Conservation (phyloP, 2,888 invertebrate genomes). For the Synergus gifuensis region DNA sequence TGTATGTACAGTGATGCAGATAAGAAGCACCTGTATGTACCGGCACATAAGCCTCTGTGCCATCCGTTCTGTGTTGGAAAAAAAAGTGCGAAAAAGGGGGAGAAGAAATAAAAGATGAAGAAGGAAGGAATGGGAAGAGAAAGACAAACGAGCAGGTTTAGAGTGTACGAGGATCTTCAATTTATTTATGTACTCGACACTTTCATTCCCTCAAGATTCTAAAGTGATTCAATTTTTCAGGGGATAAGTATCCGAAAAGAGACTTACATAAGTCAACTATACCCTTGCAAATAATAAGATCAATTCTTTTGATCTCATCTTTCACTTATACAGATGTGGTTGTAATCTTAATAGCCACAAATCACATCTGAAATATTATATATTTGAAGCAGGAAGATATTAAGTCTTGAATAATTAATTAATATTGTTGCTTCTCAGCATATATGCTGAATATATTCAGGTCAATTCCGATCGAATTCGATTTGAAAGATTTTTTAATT, state of each 20-base stretch:
- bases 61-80: slow-evolving; percentile 49
- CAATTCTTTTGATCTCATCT: not conserved
- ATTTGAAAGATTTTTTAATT: slow-evolving; percentile 16
- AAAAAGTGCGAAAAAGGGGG: slow-evolving; percentile 44
- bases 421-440: not conserved
- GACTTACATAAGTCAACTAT: not conserved
- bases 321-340: not conserved
- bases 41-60: slow-evolving; percentile 52
- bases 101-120: slow-evolving; percentile 46
- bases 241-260: not conserved
- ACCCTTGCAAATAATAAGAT: not conserved
- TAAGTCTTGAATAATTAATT: not conserved
- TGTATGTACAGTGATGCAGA: slow-evolving; percentile 64
- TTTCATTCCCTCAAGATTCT: not conserved
- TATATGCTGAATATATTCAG: no score
- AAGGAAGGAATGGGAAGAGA: slow-evolving; percentile 52
- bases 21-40: slow-evolving; percentile 61
- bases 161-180: not conserved
- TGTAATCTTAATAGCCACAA: not conserved
- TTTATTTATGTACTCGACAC: slow-evolving; percentile 14
- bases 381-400: no score
- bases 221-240: not conserved
- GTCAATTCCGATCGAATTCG: not conserved
- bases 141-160: slow-evolving; percentile 50
- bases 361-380: not conserved